A percentile compares a stretch with the other conserved stretches of the same genome.
These are phyloP conservation scores for Eulemur mongoz DNA, from an alignment of 2,797 vertebrate species.

Conservation along the genomic window DNA sequence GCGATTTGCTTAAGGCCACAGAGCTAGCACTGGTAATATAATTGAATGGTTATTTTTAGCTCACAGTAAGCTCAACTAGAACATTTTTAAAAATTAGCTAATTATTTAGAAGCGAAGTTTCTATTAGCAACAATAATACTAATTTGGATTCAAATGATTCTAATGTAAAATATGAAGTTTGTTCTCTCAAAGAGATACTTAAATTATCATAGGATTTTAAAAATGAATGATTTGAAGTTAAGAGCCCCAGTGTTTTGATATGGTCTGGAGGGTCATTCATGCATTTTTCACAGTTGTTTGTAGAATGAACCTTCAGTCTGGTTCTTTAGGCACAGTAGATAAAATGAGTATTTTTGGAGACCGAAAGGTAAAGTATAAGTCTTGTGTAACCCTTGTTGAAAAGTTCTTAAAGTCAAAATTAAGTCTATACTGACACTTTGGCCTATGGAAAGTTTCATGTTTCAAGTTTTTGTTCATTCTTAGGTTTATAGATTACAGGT, in stretches of 20 bases:
- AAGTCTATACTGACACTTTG: conserved; percentile 14
- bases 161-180: not conserved
- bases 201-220: not conserved
- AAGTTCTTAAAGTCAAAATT: conserved; percentile 38
- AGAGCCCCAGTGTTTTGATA: conserved; percentile 13
- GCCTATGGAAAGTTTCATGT: conserved; percentile 7
- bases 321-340: conserved; percentile 25
- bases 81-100: not conserved
- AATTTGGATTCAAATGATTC: conserved; percentile 25
- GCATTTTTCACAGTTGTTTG: not conserved
- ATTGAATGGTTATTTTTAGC: not conserved
- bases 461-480: conserved; percentile 59
- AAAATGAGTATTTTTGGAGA: conserved; percentile 25
- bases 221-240: conserved; percentile 26
- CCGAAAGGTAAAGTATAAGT: not conserved
- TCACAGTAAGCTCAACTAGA: not conserved
- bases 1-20: not conserved
- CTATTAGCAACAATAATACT: conserved; percentile 12
- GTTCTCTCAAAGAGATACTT: conserved; percentile 5
- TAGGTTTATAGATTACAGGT: conserved; percentile 56
- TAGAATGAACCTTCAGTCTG: conserved; percentile 1
- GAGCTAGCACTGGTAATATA: not conserved
- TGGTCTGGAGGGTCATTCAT: conserved; percentile 9
- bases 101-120: conserved; percentile 44
- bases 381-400: conserved; percentile 29